Percentiles rank a stretch among this genome's conserved stretches.
Evolutionary conservation across 2,888 invertebrate species (phyloP).

Genomic region (Morpho deidamia): DNA sequence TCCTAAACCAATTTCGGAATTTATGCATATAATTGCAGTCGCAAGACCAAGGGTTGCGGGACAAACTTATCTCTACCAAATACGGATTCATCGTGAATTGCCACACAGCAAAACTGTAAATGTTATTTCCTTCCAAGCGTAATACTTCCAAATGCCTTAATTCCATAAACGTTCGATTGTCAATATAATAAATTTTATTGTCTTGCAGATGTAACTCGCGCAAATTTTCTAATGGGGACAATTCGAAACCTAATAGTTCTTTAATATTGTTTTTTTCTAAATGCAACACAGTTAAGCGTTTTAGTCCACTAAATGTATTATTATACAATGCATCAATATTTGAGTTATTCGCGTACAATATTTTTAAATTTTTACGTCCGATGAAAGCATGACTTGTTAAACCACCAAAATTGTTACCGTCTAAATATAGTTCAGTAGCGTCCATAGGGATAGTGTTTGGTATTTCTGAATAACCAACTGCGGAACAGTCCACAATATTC

Average conservation of each 20-base stretch:
- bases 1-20: conserved; percentile 88
- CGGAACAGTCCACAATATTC: conserved; percentile 94
- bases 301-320: conserved; percentile 93
- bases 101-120: conserved; percentile 91
- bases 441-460: conserved; percentile 96
- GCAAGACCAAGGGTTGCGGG: conserved; percentile 94
- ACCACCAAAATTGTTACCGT: conserved; percentile 93
- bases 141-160: conserved; percentile 90
- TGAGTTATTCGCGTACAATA: conserved; percentile 92
- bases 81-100: conserved; percentile 90
- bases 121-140: conserved; percentile 89
- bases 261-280: conserved; percentile 92
- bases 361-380: conserved; percentile 92
- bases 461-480: conserved; percentile 87
- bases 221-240: conserved; percentile 88
- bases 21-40: conserved; percentile 90
- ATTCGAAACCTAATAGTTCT: conserved; percentile 88
- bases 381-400: conserved; percentile 93
- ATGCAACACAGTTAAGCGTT: conserved; percentile 87
- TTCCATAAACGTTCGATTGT: conserved; percentile 90
- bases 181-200: conserved; percentile 89
- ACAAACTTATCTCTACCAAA: conserved; percentile 90
- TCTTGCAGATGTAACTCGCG: conserved; percentile 92
- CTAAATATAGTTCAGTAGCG: conserved; percentile 95
- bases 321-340: conserved; percentile 91